phyloP scores from a whole-genome alignment of 2,113 vertebrate genomes.

The Ciconia boyciana region DNA sequence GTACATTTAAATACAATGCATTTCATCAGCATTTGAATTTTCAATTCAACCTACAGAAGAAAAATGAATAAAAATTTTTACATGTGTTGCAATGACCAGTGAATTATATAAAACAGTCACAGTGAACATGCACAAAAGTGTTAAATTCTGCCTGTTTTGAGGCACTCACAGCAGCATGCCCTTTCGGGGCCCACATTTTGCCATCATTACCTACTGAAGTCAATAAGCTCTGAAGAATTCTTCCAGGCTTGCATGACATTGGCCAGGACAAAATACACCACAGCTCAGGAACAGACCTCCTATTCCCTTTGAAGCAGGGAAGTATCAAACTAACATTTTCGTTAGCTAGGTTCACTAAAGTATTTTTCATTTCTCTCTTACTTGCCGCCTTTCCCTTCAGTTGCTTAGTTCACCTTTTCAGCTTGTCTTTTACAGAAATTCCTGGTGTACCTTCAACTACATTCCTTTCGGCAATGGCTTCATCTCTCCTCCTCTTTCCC shows the following conservation, averaged over 20 bases:
- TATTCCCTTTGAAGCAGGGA: not conserved
- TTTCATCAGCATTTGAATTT: not conserved
- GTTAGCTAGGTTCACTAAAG: not conserved
- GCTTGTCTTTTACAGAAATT: not conserved
- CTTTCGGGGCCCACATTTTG: not conserved
- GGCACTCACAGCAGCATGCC: accelerated
- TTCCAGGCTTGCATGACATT: accelerated
- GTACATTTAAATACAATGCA: accelerated
- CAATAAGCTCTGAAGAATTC: not conserved
- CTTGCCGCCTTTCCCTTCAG: not conserved
- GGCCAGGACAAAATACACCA: accelerated
- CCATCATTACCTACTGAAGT: not conserved
- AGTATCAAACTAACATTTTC: not conserved
- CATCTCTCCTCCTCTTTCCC: not conserved
- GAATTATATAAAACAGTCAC: not conserved
- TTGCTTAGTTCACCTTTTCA: not conserved
- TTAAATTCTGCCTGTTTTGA: not conserved
- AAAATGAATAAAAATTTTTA: not conserved
- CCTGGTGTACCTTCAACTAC: not conserved
- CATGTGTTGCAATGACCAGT: not conserved
- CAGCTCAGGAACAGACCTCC: not conserved
- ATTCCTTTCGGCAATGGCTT: accelerated
- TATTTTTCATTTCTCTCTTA: not conserved
- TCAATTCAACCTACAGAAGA: not conserved
- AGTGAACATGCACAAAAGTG: not conserved